Evolutionary conservation across 2,888 invertebrate genomes (phyloP).

Genomic region (Platycnemis pennipes): DNA sequence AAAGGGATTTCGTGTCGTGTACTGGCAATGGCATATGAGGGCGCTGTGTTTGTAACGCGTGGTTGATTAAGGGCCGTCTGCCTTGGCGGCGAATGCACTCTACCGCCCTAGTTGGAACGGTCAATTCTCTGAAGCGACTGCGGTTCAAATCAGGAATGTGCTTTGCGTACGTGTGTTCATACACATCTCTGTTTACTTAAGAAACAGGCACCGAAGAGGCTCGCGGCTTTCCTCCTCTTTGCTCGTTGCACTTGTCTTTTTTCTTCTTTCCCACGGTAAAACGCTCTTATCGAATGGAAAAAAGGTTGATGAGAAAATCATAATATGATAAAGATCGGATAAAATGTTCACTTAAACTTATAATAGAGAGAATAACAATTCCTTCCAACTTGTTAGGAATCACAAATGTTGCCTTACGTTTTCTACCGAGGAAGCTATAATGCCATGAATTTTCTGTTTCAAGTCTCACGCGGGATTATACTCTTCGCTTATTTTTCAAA

Average conservation of each 20-base stretch:
- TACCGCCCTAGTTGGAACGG: not conserved
- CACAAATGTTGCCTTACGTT: too few species aligned
- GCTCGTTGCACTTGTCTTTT: not conserved
- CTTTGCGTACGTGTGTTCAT: not conserved
- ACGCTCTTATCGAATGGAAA: too few species aligned
- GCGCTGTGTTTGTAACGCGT: not conserved
- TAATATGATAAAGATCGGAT: too few species aligned
- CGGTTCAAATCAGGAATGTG: not conserved
- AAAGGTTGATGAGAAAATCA: too few species aligned
- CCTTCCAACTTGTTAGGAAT: too few species aligned
- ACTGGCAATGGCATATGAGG: too few species aligned
- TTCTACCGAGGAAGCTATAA: too few species aligned
- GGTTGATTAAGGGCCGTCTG: slow-evolving; percentile 10
- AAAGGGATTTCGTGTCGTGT: not conserved
- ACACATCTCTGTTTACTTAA: not conserved
- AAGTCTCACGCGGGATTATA: too few species aligned
- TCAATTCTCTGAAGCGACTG: not conserved
- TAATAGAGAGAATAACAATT: too few species aligned
- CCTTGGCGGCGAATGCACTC: not conserved
- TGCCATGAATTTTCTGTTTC: too few species aligned
- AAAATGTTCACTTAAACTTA: too few species aligned
- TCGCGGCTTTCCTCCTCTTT: not conserved
- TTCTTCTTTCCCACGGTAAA: too few species aligned
- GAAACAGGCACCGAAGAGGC: not conserved
- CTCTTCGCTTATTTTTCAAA: not conserved